These are phyloP conservation scores for Pygoscelis antarcticus DNA, from an alignment of 2,113 vertebrate species.

Conservation along the genomic window DNA sequence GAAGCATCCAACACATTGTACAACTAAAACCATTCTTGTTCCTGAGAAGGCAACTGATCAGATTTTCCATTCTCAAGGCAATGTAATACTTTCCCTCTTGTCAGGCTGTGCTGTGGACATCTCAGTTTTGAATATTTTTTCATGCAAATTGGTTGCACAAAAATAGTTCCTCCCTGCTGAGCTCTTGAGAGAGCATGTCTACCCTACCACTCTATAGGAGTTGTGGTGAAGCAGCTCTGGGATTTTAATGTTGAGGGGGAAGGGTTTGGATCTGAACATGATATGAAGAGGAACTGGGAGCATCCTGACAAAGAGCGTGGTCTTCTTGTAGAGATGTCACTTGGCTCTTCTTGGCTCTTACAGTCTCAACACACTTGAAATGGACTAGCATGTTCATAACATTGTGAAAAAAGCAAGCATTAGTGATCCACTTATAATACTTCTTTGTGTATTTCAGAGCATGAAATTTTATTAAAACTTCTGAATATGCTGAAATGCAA, in stretches of 20 bases:
- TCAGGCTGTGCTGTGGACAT: neutral
- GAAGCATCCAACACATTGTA: neutral
- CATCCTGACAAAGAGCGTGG: neutral
- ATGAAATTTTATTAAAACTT: neutral
- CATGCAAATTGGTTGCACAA: neutral
- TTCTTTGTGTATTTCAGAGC: neutral
- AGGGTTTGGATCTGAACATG: neutral
- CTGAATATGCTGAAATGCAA: neutral
- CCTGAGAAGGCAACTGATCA: neutral
- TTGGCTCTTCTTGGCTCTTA: neutral
- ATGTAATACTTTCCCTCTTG: neutral
- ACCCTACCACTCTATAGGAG: neutral
- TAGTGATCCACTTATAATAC: neutral
- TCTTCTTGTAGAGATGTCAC: neutral
- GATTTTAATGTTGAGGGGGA: neutral
- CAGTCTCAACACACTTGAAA: neutral
- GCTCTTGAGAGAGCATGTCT: neutral
- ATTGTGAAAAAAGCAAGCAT: neutral
- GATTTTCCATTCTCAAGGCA: neutral
- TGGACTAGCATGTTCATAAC: neutral
- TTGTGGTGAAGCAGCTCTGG: neutral
- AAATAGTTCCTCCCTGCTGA: neutral
- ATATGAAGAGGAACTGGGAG: neutral
- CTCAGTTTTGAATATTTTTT: neutral
- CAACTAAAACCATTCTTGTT: neutral